Evolutionary conservation across 2,797 vertebrate species (phyloP).

Genomic region (Smutsia gigantea): DNA sequence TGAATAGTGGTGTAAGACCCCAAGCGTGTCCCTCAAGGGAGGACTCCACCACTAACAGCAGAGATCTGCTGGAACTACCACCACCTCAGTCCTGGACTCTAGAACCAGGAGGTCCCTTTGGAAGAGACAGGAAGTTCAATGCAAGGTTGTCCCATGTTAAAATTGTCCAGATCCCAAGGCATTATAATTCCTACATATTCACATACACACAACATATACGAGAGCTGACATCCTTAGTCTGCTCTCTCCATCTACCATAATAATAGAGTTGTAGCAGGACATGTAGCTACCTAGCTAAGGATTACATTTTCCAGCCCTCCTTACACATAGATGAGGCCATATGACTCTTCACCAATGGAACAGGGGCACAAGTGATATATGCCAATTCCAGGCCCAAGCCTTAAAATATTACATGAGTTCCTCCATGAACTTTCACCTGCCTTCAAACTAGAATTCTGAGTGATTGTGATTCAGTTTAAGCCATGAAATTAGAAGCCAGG

Average conservation of each 20-base stretch:
- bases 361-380: not conserved
- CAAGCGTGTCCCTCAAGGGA: not conserved
- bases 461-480: not conserved
- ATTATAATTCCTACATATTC: not conserved
- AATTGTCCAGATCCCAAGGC: not conserved
- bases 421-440: not conserved
- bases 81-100: not conserved
- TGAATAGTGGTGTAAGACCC: not conserved
- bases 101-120: not conserved
- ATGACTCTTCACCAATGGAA: not conserved
- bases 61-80: not conserved
- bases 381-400: not conserved
- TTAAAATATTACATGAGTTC: not conserved
- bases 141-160: not conserved
- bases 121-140: not conserved
- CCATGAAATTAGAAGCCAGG: not conserved
- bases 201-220: not conserved
- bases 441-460: not conserved
- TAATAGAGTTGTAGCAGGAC: not conserved
- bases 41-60: not conserved
- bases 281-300: not conserved
- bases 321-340: not conserved
- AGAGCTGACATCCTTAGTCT: not conserved
- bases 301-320: not conserved
- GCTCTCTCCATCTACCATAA: not conserved